Base-by-base conservation (phyloP, 2,797 vertebrate species). In the Microctenopoma lineatum region DNA sequence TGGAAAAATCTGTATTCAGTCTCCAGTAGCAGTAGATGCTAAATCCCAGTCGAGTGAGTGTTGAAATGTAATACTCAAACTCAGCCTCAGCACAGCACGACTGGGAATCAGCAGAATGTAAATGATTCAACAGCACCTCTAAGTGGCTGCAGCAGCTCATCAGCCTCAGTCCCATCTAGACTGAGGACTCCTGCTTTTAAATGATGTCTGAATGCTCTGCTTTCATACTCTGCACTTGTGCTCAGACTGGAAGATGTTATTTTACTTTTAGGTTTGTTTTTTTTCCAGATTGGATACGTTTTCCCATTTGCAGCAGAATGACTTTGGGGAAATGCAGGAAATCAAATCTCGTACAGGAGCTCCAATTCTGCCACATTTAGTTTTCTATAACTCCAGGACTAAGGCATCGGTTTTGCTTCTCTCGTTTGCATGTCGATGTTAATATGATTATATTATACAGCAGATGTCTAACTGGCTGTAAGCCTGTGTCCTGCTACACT, bases 91-190 rank as follows among this genome's bases (percentile, higher is more conserved):
- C 41, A 34, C 29, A 45, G 48, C 58, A 53, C 8, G n/a, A 63
- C 63, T 26, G 60, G 52, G 77, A 81, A 77, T 69, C 78, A 45
- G 81, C 79, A 73, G 77, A 76, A 86, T 59, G 84, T 89, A 85
- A 89, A 89, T 71, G 86, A 89, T 89, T 91, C 80, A 91, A 87
- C 87, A 90, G 91, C 87, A 89, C 89, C 91, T 89, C 90, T 86
- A 77, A 81, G 88, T 88, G 90, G 90, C 80, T 65, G 76, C 75
- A 59, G 63, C 63, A 79, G 79, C 75, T 84, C 52, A 3, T 73
- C 50, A 76, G 81, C 79, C 68, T 66, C 73, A 76, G 65, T 54
- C 50, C 42, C 5, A 14, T 27, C 1, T 16, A 74, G 53, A 46
- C 57, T 7, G 75, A 74, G 27, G 55, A 80, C 62, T 66, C 63